A percentile compares a stretch with the other conserved stretches of the same genome.
These are phyloP conservation scores for Oasisia sp. DNA, from an alignment of 2,888 invertebrate genomes.

Conservation along the genomic window DNA sequence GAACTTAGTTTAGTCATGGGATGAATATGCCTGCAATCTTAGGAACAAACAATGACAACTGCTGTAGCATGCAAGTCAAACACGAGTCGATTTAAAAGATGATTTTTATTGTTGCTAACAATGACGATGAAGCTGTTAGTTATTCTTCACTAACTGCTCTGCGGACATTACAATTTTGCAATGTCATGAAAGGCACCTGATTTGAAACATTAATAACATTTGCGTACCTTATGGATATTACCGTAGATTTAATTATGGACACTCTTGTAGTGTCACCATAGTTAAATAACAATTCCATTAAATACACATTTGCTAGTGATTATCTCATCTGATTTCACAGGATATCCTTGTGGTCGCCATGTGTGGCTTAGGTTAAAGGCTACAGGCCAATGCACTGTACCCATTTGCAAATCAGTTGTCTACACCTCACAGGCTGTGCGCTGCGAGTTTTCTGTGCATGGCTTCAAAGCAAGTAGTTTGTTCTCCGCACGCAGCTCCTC, in stretches of 20 bases:
- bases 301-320: constrained; percentile 13
- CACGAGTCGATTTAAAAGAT: background rate
- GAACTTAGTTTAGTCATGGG: background rate
- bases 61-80: constrained; percentile 12
- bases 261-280: background rate
- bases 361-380: background rate
- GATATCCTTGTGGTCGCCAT: background rate
- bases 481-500: background rate
- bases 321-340: constrained; percentile 8
- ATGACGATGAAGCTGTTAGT: background rate
- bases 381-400: background rate
- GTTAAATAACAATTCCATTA: constrained; percentile 17
- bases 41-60: background rate
- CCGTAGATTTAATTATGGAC: background rate
- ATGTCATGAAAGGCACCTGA: background rate
- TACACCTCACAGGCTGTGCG: background rate
- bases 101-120: constrained; percentile 6
- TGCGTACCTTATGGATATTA: constrained; percentile 7
- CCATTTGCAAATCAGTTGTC: no score
- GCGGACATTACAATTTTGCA: constrained; percentile 5
- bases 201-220: constrained; percentile 11
- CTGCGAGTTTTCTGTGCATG: background rate
- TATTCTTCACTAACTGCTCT: background rate
- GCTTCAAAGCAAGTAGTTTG: background rate
- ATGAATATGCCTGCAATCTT: background rate